Conservation (phyloP, 1,140 invertebrate genomes). For the Drosophila tropicalis region DNA sequence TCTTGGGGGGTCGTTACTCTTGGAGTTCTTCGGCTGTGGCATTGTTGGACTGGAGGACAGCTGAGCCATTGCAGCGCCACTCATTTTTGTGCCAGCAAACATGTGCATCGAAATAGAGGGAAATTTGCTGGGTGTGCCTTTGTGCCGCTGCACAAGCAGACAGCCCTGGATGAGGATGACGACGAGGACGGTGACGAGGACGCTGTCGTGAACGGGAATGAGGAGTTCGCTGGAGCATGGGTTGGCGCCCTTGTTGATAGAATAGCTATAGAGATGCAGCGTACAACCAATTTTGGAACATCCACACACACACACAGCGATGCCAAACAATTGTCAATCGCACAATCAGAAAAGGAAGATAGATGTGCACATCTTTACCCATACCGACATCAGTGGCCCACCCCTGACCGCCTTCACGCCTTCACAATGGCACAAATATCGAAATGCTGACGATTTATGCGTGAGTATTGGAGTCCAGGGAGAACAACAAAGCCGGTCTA, state of each 20-base stretch:
- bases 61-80: background rate
- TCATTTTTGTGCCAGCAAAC: background rate
- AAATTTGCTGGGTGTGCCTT: conserved; percentile 15
- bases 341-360: conserved; percentile 1
- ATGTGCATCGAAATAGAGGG: conserved; percentile 9
- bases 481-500: conserved; percentile 13
- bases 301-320: too few relatives aligned
- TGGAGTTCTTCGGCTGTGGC: background rate
- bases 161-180: background rate
- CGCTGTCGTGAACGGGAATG: background rate
- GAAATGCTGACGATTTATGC: background rate
- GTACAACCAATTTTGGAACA: conserved; percentile 5
- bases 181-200: background rate
- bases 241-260: background rate
- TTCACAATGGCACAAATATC: background rate
- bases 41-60: background rate
- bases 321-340: conserved; percentile 5
- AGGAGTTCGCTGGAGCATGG: background rate
- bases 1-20: background rate
- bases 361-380: background rate
- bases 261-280: background rate
- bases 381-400: background rate
- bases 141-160: background rate
- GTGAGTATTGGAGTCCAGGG: conserved; percentile 3
- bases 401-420: background rate